Conservation (phyloP, 1,140 invertebrate species). For the Parasteatoda tepidariorum region DNA sequence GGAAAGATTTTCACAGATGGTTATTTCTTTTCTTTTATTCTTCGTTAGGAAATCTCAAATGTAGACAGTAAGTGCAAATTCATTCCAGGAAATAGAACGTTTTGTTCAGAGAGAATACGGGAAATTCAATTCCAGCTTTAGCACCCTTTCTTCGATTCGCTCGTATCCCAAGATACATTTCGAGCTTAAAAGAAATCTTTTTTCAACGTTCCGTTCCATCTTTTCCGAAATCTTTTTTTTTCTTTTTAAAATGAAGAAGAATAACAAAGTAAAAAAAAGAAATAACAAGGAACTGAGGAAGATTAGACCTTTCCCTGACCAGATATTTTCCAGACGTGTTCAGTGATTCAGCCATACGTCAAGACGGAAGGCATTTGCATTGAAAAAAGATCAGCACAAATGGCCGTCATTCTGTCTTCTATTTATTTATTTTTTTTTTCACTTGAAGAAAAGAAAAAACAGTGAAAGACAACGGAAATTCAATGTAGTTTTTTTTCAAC, state of each 20-base stretch:
- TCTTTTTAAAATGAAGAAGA: not conserved
- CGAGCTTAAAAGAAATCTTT: constrained; percentile 27
- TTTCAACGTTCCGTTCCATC: constrained; percentile 36
- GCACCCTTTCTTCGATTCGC: not conserved
- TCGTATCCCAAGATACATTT: not conserved
- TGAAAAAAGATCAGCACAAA: constrained; percentile 60
- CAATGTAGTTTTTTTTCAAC: not conserved
- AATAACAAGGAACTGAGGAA: constrained; percentile 18
- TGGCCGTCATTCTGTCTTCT: constrained; percentile 23
- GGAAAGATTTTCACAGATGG: too few species aligned
- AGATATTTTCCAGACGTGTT: constrained; percentile 55
- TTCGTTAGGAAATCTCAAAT: too few species aligned
- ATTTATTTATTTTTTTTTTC: not conserved
- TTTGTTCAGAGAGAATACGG: too few species aligned
- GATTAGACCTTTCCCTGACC: constrained; percentile 52
- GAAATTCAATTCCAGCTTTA: constrained; percentile 18
- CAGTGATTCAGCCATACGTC: constrained; percentile 57
- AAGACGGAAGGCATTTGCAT: constrained; percentile 49
- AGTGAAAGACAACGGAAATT: not conserved
- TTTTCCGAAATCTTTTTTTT: not conserved
- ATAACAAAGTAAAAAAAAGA: not conserved
- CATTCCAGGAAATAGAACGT: too few species aligned
- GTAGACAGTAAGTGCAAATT: too few species aligned
- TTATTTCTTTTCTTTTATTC: too few species aligned
- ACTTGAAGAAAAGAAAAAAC: not conserved